These are phyloP conservation scores for Diorhabda carinulata DNA, from an alignment of 1,140 invertebrate species.

Conservation along the genomic window DNA sequence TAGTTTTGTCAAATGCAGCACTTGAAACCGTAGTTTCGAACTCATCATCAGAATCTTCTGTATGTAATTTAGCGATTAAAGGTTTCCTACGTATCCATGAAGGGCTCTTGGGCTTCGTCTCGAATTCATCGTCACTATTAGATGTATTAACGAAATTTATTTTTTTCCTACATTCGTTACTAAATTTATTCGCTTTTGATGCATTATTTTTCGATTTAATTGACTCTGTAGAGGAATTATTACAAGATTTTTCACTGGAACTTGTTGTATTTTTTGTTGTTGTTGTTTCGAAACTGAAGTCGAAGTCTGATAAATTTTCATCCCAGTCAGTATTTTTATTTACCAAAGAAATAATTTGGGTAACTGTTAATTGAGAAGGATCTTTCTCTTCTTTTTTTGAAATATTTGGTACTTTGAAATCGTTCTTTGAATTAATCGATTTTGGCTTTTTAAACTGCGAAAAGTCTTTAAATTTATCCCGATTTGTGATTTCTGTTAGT, in stretches of 20 bases:
- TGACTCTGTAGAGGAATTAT: neutral
- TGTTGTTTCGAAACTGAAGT: constrained; percentile 5
- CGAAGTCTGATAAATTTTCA: neutral
- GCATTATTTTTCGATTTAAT: too few relatives aligned
- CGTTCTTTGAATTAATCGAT: too few relatives aligned
- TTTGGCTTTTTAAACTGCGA: too few relatives aligned
- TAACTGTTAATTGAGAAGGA: constrained; percentile 5
- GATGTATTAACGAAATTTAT: neutral
- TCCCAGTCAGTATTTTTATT: neutral
- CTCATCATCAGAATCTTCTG: neutral
- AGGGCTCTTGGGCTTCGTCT: constrained; percentile 11
- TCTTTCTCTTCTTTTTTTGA: too few relatives aligned
- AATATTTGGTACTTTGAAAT: too few relatives aligned
- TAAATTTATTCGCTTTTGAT: too few relatives aligned
- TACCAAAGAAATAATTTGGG: constrained; percentile 13
- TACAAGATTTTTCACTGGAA: constrained; percentile 5
- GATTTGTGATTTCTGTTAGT: too few relatives aligned
- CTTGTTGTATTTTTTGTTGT: neutral
- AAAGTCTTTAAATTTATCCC: too few relatives aligned
- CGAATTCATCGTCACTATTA: constrained; percentile 22
- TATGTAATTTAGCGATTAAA: neutral
- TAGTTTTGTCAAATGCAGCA: neutral
- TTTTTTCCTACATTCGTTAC: too few relatives aligned
- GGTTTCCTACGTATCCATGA: neutral
- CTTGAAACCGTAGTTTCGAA: neutral